phyloP scores from a whole-genome alignment of 1,140 invertebrate genomes.

The Conus betulinus region DNA sequence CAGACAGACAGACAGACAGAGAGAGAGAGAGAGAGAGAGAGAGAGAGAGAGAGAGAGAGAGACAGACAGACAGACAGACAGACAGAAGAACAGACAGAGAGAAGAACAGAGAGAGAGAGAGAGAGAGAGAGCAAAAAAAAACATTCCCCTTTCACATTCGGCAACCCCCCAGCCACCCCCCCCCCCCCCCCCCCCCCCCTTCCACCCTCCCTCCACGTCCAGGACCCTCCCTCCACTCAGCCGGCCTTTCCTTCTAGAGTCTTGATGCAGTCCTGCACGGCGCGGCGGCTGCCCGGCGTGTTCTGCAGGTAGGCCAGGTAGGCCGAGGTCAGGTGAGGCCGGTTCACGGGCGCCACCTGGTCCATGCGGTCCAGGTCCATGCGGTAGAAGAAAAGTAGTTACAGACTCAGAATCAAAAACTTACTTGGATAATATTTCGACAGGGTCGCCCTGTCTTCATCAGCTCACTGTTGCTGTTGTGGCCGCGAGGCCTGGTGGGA shows the following conservation, averaged over 20 bases:
- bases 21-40: neutral
- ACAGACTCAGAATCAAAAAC: no score
- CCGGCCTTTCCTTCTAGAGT: conserved; percentile 39
- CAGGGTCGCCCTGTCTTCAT: no score
- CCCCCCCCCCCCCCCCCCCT: no score
- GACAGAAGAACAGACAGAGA: neutral
- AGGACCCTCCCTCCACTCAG: neutral
- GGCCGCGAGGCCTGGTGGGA: no score
- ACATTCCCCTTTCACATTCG: no score
- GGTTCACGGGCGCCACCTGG: conserved; percentile 63
- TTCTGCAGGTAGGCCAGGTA: conserved; percentile 74
- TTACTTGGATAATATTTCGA: no score
- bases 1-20: neutral
- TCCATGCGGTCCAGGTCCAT: conserved; percentile 72
- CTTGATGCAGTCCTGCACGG: conserved; percentile 67
- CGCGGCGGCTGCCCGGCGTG: conserved; percentile 70
- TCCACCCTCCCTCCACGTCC: no score
- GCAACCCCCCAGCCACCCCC: no score
- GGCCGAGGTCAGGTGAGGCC: conserved; percentile 65
- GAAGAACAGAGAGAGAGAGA: no score
- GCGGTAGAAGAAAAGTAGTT: conserved; percentile 57
- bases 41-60: neutral
- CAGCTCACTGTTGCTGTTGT: no score
- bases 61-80: no score
- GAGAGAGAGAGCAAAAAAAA: no score